A percentile compares a stretch with the other conserved stretches of the same genome.
Evolutionary conservation across 2,113 vertebrate species (phyloP).

Genomic region (Notechis scutatus): DNA sequence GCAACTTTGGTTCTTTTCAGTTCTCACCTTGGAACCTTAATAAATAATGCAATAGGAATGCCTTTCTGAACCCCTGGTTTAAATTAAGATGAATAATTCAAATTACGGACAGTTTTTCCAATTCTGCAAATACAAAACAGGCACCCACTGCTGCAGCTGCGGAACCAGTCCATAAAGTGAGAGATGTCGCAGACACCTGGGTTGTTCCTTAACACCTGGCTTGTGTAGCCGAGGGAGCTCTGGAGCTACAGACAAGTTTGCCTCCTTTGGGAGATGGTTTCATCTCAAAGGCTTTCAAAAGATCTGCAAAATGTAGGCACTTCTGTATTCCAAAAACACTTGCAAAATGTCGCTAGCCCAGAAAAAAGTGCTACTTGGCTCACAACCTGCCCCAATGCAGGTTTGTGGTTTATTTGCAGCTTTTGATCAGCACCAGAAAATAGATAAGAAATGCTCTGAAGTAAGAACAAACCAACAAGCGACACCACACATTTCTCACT

Average conservation of each 20-base stretch:
- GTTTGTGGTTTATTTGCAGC: neutral
- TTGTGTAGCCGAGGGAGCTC: neutral
- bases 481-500: neutral
- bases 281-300: neutral
- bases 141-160: neutral
- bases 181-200: neutral
- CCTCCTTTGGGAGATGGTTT: neutral
- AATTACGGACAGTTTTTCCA: neutral
- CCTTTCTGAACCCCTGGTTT: accelerated
- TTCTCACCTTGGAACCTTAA: neutral
- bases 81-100: neutral
- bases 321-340: neutral
- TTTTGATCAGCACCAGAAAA: neutral
- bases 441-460: neutral
- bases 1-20: neutral
- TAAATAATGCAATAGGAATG: accelerated
- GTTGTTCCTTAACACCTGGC: neutral
- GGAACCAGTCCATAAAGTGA: neutral
- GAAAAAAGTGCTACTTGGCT: neutral
- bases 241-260: neutral
- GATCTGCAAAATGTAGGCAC: neutral
- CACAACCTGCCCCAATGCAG: neutral
- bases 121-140: neutral
- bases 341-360: neutral
- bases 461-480: neutral